Conservation (phyloP, 2,888 invertebrate genomes). For the Laspeyria flexula region DNA sequence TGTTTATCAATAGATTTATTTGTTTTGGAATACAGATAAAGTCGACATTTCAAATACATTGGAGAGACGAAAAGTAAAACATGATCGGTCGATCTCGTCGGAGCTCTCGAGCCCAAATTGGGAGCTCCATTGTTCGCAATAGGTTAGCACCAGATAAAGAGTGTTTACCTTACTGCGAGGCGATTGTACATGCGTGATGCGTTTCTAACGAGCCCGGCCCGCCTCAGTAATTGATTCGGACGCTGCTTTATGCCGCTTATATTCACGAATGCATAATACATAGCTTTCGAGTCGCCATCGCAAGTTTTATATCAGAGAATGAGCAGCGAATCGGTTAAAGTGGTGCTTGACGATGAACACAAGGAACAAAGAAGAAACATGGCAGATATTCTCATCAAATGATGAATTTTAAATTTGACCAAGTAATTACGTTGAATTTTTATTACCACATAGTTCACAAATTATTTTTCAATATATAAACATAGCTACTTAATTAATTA, state of each 20-base stretch:
- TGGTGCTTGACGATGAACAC: slow-evolving; percentile 50
- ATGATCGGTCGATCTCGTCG: slow-evolving; percentile 60
- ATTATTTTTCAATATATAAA: too few relatives aligned
- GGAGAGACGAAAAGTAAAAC: slow-evolving; percentile 46
- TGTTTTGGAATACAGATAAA: slow-evolving; percentile 35
- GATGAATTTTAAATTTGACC: not conserved
- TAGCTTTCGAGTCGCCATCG: slow-evolving; percentile 62
- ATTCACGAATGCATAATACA: slow-evolving; percentile 86
- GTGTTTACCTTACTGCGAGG: slow-evolving; percentile 73
- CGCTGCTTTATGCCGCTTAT: slow-evolving; percentile 81
- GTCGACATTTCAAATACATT: slow-evolving; percentile 31
- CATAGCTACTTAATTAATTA: too few relatives aligned
- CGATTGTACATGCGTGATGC: slow-evolving; percentile 86
- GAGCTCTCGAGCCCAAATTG: slow-evolving; percentile 72
- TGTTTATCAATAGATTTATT: slow-evolving; percentile 39
- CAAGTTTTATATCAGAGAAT: slow-evolving; percentile 61
- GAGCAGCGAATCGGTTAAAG: slow-evolving; percentile 50
- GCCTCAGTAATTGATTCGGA: slow-evolving; percentile 82
- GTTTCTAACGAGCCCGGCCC: slow-evolving; percentile 82
- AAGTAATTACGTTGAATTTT: not conserved
- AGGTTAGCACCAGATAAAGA: slow-evolving; percentile 81
- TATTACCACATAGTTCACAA: too few relatives aligned
- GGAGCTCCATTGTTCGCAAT: slow-evolving; percentile 77
- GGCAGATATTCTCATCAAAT: slow-evolving; percentile 28
- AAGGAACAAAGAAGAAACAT: slow-evolving; percentile 60